These are phyloP conservation scores for Pygocentrus nattereri DNA, from an alignment of 2,797 vertebrate species.

Conservation along the genomic window DNA sequence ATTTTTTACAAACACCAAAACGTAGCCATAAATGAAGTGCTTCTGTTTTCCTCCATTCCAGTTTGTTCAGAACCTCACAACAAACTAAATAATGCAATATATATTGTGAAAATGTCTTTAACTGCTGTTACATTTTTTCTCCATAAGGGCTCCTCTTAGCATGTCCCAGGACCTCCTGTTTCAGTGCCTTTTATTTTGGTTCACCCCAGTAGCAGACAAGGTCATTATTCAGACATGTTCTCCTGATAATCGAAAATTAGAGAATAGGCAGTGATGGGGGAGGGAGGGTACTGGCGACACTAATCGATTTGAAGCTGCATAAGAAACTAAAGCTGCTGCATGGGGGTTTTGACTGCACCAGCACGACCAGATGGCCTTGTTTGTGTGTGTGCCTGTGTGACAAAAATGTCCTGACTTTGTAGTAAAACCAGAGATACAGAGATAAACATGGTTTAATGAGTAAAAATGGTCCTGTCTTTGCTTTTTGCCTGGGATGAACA, in stretches of 20 bases:
- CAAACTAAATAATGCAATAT: background rate
- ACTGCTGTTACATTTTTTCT: background rate
- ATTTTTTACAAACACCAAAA: no score
- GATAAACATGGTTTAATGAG: no score
- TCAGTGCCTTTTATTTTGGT: constrained; percentile 19
- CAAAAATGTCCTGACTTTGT: background rate
- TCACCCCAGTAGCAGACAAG: constrained; percentile 28
- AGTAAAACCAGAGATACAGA: no score
- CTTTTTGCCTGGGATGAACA: no score
- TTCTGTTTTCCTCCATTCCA: no score
- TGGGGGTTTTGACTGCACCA: constrained; percentile 30
- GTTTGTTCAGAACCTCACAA: no score
- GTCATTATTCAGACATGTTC: constrained; percentile 52
- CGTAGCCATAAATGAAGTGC: background rate
- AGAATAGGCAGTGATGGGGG: constrained; percentile 25
- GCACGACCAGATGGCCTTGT: constrained; percentile 40
- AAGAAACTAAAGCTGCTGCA: constrained; percentile 72
- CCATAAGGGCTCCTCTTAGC: background rate
- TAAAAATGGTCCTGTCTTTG: no score
- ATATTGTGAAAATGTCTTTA: background rate
- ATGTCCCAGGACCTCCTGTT: background rate
- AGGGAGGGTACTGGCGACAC: constrained; percentile 73
- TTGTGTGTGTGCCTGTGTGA: constrained; percentile 1
- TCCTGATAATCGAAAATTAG: constrained; percentile 63
- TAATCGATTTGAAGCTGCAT: constrained; percentile 80